A percentile compares a stretch with the other conserved stretches of the same genome.
phyloP scores from a whole-genome alignment of 2,797 vertebrate species.

The Aythya fuligula region DNA sequence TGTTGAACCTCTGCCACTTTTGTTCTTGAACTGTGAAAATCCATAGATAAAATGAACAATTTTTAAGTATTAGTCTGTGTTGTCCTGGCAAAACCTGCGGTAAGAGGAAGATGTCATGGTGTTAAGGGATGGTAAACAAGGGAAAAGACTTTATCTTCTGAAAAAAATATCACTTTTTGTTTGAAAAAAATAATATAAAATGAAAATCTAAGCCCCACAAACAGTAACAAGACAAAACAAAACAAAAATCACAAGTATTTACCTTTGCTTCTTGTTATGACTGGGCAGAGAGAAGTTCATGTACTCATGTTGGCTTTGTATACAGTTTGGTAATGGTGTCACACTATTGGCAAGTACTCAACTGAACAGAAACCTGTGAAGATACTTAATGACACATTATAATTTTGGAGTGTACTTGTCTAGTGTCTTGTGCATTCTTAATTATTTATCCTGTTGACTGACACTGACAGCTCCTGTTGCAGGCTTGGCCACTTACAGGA shows the following conservation, averaged over 20 bases:
- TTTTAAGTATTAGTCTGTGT: neutral
- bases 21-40: neutral
- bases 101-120: neutral
- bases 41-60: neutral
- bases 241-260: neutral
- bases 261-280: neutral
- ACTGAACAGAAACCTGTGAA: neutral
- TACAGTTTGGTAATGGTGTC: neutral
- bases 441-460: neutral
- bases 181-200: neutral
- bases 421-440: neutral
- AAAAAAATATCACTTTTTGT: neutral
- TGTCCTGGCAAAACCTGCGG: neutral
- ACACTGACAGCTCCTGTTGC: neutral
- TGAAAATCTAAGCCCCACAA: neutral
- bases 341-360: neutral
- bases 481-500: neutral
- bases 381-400: neutral
- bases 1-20: neutral
- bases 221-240: neutral
- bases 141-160: neutral
- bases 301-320: neutral
- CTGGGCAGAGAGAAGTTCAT: accelerated
- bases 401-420: neutral
- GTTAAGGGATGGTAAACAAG: neutral